Conservation (phyloP, 2,113 vertebrate species). For the Chascanopsetta lugubris region DNA sequence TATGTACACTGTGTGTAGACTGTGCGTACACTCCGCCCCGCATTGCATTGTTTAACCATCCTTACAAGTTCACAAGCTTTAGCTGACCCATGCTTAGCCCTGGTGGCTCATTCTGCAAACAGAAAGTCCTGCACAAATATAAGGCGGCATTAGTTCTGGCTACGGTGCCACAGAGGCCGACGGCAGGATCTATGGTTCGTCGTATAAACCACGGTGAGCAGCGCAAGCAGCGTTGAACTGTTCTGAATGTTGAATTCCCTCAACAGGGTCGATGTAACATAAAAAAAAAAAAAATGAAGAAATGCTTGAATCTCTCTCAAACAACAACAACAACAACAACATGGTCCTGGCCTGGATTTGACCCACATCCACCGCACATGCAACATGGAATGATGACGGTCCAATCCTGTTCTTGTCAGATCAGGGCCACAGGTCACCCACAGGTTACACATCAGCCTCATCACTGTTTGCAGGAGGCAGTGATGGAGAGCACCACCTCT, state of each 20-base stretch:
- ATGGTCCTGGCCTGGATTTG: neutral
- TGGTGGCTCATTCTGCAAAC: too few relatives aligned
- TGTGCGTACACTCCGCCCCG: neutral
- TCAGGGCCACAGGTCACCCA: neutral
- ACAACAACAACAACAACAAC: too few relatives aligned
- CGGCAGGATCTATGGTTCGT: neutral
- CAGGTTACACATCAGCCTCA: neutral
- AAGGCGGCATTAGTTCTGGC: too few relatives aligned
- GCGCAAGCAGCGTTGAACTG: neutral
- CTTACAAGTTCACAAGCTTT: neutral
- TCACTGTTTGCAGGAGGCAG: neutral
- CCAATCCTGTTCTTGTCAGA: too few relatives aligned
- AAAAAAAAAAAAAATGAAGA: neutral
- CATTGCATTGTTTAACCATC: neutral
- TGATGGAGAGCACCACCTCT: neutral
- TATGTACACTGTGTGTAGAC: too few relatives aligned
- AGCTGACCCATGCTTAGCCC: neutral
- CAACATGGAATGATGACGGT: too few relatives aligned
- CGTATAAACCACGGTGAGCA: neutral
- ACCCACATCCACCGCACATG: neutral
- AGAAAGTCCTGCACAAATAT: too few relatives aligned
- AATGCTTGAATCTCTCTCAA: neutral
- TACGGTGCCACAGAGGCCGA: too few relatives aligned
- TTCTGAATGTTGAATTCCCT: neutral
- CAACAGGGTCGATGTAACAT: neutral